Percentiles rank a stretch among this genome's conserved stretches.
These are phyloP conservation scores for Coleophora deauratella DNA, from an alignment of 2,888 invertebrate genomes.

Conservation along the genomic window DNA sequence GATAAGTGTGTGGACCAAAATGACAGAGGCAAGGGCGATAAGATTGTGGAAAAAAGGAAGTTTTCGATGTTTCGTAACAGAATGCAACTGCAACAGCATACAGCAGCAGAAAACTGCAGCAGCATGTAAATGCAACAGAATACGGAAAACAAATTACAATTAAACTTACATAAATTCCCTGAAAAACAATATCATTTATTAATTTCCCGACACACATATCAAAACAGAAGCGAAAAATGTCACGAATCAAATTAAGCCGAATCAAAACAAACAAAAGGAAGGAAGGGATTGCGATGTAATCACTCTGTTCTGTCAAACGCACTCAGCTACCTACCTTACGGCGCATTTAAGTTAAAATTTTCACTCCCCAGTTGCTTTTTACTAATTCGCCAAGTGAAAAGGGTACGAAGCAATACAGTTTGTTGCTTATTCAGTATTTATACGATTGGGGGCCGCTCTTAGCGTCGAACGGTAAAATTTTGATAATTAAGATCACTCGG, in stretches of 20 bases:
- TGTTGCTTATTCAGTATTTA: constrained; percentile 75
- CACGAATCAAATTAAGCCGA: constrained; percentile 66
- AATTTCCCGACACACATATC: too few relatives aligned
- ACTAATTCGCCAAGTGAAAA: constrained; percentile 75
- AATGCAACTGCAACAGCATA: too few relatives aligned
- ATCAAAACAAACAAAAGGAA: constrained; percentile 68
- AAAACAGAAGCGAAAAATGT: constrained; percentile 39
- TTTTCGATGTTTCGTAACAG: too few relatives aligned
- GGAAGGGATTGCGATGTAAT: constrained; percentile 58
- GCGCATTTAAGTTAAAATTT: constrained; percentile 72
- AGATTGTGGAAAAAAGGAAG: too few relatives aligned
- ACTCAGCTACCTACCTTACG: constrained; percentile 63
- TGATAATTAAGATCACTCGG: constrained; percentile 32
- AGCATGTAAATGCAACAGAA: too few relatives aligned
- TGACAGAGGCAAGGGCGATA: too few relatives aligned
- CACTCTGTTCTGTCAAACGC: constrained; percentile 71
- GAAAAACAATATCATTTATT: too few relatives aligned
- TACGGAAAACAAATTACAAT: too few relatives aligned
- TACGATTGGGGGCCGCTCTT: constrained; percentile 61
- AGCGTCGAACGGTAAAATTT: constrained; percentile 56
- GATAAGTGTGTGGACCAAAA: too few relatives aligned
- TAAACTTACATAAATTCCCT: too few relatives aligned
- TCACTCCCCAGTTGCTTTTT: constrained; percentile 73
- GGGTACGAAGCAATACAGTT: constrained; percentile 75
- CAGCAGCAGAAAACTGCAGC: too few relatives aligned